Base-by-base conservation (phyloP, 2,113 vertebrate genomes). In the Chlorocebus sabaeus region DNA sequence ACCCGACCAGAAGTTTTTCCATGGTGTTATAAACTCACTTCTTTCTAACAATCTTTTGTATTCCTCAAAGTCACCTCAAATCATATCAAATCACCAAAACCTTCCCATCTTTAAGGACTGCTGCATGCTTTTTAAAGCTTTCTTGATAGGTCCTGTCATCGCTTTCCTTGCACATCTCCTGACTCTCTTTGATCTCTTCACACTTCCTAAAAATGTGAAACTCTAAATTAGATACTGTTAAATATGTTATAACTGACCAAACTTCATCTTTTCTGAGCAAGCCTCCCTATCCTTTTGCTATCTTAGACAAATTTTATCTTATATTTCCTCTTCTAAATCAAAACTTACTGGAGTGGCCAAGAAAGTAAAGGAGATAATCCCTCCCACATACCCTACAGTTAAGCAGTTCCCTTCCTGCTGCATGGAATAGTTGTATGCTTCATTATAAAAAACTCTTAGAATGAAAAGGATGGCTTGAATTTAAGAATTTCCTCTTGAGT, bases 121-220 rank as follows among this genome's bases (percentile, higher is more conserved):
- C 70, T 85, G 81, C 30, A 61, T n/a, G 55, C 38, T 76, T 96
- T 87, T 84, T 82, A 81, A 27, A 87, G 43, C 79, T 87, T 78
- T 85, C 55, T 75, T n/a, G 32, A n/a, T 55, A 35, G 45, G 27
- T 61, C 32, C 57, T 48, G 6, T 48, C 50, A n/a, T 12, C n/a
- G 67, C 59, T 94, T 93, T 87, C 81, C 55, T 6, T 52, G 40
- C 30, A 38, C 3, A 59, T 22, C 45, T 88, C 38, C 55, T 89
- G 68, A 84, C 72, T 93, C 73, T 86, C 97, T 97, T 92, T 95
- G 92, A 97, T 96, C 86, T 98, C 45, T 78, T 81, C 94, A 85
- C 27, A 81, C 2, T 16, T 61, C 84, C 80, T 96, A 38, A 95
- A 95, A 93, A 84, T 87, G 61, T 89, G 79, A 89, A 55, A 55